Percentiles rank a stretch among this genome's conserved stretches.
Conservation (phyloP, 1,140 invertebrate species). For the Piezodorus guildinii region DNA sequence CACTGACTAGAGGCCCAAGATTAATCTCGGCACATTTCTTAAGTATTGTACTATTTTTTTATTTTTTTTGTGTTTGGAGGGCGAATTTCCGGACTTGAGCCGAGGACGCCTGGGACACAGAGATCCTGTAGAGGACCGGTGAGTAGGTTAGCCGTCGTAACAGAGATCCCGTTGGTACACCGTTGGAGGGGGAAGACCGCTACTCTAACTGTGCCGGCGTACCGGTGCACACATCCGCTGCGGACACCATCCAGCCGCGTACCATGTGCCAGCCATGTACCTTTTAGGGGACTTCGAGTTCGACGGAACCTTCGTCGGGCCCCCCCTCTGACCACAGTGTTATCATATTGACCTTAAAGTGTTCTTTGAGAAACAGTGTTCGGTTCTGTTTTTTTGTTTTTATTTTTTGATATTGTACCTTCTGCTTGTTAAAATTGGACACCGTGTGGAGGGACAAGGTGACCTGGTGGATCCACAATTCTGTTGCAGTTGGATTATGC, state of each 20-base stretch:
- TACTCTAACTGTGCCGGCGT: slow-evolving; percentile 4
- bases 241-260: background rate
- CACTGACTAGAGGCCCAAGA: too few species aligned
- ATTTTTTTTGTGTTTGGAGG: too few species aligned
- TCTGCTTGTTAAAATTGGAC: too few species aligned
- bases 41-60: too few species aligned
- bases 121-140: too few species aligned
- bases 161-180: background rate
- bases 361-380: background rate
- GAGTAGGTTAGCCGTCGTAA: too few species aligned
- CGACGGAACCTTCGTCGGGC: slow-evolving; percentile 33
- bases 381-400: background rate
- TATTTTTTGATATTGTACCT: too few species aligned
- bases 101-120: too few species aligned
- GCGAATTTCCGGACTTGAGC: too few species aligned
- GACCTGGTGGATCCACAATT: background rate
- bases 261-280: slow-evolving; percentile 7
- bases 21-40: too few species aligned
- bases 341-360: too few species aligned
- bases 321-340: slow-evolving; percentile 17
- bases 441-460: background rate
- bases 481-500: background rate
- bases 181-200: slow-evolving; percentile 1
- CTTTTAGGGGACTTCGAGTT: slow-evolving; percentile 27
- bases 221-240: background rate